Evolutionary conservation across 2,888 invertebrate species (phyloP), one percentile per base, ranked within the genome.

Genomic region (Drosophila algonquin): DNA sequence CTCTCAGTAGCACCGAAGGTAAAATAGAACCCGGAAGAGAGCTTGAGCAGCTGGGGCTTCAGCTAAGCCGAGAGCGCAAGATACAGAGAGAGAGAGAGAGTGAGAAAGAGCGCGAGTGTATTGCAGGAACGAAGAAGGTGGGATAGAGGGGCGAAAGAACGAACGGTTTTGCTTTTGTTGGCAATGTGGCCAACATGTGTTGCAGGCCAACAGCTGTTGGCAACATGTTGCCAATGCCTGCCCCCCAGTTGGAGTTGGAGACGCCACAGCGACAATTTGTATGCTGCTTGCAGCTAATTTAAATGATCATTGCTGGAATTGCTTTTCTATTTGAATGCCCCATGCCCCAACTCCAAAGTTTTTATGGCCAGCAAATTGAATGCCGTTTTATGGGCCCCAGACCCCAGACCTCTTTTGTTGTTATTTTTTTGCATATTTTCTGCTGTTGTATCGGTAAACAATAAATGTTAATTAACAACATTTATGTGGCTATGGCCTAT

Each of bases 391-490:
- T 63, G 53, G 73, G 73, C 63, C 21, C 21, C 21, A 21, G 21
- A 21, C 21, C n/a, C n/a, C 52, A 48, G 55, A 40, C 27, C 53
- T 51, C 21, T 40, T 54, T 64, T 61, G 51, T 54, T 72, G 48
- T 77, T 55, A n/a, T 63, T 55, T 44, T 18, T 50, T 55, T 45
- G 47, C 62, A 68, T 47, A 35, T 35, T 35, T 35, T 35, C 35
- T 35, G 10, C 5, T 35, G 51, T 77, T 48, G 68, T 76, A 81
- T 80, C 80, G 67, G 79, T 74, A 80, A 82, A 84, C 86, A 85
- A 86, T 86, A 84, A 86, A 86, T 76, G 81, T 84, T 84, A 84
- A 84, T 84, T 86, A 86, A 77, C 77, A 73, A 73, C 83, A 77
- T 84, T 86, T 86, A 79, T 84, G 75, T 57, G 75, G 75, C 56